Evolutionary conservation across 2,797 vertebrate species (phyloP).

Genomic region (Stomatorhinus walkeri): DNA sequence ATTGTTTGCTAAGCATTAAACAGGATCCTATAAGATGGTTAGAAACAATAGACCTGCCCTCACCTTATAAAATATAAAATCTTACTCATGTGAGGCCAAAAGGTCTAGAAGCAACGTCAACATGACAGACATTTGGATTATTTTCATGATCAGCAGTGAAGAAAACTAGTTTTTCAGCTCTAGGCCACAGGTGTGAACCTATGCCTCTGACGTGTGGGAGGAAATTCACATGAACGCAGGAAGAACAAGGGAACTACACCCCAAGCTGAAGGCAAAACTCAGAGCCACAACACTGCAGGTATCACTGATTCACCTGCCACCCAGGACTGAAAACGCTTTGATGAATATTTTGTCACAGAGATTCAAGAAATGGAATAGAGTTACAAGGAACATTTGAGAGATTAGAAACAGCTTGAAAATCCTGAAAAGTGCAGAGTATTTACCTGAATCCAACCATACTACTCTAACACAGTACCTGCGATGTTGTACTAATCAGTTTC

Average conservation of each 20-base stretch:
- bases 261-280: background rate
- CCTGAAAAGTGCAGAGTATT: background rate
- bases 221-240: conserved; percentile 3
- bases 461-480: background rate
- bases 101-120: background rate
- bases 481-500: background rate
- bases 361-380: background rate
- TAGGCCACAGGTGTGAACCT: background rate
- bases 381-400: background rate
- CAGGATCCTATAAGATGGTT: background rate
- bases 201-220: background rate
- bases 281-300: background rate
- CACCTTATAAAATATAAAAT: background rate
- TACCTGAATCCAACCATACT: background rate
- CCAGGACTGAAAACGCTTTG: background rate
- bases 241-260: background rate
- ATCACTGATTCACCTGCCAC: background rate
- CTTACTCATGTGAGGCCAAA: background rate
- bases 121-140: background rate
- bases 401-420: background rate
- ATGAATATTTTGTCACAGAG: background rate
- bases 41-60: background rate
- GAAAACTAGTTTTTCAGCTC: background rate
- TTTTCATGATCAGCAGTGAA: background rate
- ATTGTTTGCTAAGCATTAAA: background rate